These are phyloP conservation scores for Campoletis raptor DNA, from an alignment of 2,888 invertebrate genomes.

Conservation along the genomic window DNA sequence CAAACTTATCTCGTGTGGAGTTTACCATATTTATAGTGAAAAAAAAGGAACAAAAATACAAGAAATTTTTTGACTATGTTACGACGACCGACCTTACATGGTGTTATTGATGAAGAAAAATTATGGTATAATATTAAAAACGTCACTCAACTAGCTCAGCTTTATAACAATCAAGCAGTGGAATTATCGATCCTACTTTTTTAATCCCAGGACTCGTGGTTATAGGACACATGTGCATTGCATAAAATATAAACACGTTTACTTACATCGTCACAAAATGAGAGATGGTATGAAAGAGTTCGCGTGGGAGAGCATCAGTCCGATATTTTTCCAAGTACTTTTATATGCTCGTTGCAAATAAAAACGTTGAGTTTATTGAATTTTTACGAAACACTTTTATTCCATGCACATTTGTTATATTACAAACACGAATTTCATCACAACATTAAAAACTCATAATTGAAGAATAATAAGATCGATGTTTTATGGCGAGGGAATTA, in stretches of 20 bases:
- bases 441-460: neutral
- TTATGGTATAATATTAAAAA: neutral
- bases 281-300: conserved; percentile 27
- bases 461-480: neutral
- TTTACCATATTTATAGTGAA: no score
- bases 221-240: neutral
- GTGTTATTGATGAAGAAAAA: neutral
- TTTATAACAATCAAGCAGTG: conserved; percentile 1
- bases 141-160: neutral
- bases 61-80: neutral
- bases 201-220: conserved; percentile 22
- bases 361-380: neutral
- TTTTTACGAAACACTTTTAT: conserved; percentile 3
- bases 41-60: neutral
- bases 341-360: conserved; percentile 1
- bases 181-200: conserved; percentile 40
- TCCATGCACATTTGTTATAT: neutral
- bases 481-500: neutral
- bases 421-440: neutral
- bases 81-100: neutral
- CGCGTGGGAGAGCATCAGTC: conserved; percentile 41
- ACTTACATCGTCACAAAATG: conserved; percentile 59
- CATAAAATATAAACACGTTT: conserved; percentile 18
- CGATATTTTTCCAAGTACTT: conserved; percentile 20
- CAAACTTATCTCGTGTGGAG: neutral